Evolutionary conservation across 2,797 vertebrate genomes (phyloP).

Genomic region (Perdix hodgsoniae): DNA sequence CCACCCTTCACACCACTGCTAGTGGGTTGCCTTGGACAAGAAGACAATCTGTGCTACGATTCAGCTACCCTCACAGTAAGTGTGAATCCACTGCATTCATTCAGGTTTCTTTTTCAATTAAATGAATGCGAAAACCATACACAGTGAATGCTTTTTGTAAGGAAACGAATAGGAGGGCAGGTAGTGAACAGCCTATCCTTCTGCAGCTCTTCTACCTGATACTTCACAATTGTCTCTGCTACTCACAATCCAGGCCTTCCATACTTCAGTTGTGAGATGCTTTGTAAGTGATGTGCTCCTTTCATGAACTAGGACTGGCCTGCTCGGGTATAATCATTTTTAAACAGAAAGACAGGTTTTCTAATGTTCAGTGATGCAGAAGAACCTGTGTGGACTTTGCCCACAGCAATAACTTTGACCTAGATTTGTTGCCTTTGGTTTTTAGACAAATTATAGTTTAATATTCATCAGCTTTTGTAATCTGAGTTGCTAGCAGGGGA

Average conservation of each 20-base stretch:
- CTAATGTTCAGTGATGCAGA: slow-evolving; percentile 43
- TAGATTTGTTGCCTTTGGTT: slow-evolving; percentile 42
- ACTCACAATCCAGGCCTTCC: background rate
- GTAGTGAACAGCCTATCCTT: background rate
- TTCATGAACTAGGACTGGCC: background rate
- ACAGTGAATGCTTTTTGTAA: background rate
- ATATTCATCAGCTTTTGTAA: slow-evolving; percentile 19
- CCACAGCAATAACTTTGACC: slow-evolving; percentile 47
- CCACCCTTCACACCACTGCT: background rate
- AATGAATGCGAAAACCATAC: background rate
- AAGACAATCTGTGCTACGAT: background rate
- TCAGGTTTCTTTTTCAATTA: background rate
- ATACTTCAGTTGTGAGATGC: background rate
- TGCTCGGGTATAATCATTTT: background rate
- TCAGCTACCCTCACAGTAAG: background rate
- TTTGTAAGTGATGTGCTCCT: background rate
- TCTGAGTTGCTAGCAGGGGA: background rate
- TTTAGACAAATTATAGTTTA: slow-evolving; percentile 50
- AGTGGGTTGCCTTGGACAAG: background rate
- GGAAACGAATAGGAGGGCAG: background rate
- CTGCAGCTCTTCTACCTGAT: background rate
- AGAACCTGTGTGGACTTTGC: slow-evolving; percentile 42
- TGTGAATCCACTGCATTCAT: background rate
- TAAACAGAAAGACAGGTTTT: slow-evolving; percentile 14
- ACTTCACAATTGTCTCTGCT: background rate